Evolutionary conservation across 2,113 vertebrate species (phyloP).

Genomic region (Nerophis ophidion): DNA sequence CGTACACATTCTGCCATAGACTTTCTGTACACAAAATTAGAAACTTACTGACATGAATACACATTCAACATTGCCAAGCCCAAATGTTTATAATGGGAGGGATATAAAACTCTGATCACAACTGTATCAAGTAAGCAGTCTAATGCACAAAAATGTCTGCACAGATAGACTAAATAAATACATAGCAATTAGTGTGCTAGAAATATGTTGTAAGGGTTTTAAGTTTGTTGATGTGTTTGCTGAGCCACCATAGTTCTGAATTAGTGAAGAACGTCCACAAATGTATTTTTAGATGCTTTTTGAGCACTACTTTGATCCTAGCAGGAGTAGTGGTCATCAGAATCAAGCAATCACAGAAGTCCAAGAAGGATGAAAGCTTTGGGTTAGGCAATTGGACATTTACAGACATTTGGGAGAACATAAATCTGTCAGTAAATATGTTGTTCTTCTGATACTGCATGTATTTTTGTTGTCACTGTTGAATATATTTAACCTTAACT

Average conservation of each 20-base stretch:
- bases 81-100: too few species aligned
- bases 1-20: too few species aligned
- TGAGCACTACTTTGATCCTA: not conserved
- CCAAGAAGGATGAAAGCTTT: not conserved
- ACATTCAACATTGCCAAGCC: too few species aligned
- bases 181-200: not conserved
- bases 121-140: too few species aligned
- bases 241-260: not conserved
- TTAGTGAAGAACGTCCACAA: not conserved
- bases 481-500: not conserved
- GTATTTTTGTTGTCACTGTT: not conserved
- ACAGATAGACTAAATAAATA: not conserved
- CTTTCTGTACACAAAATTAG: too few species aligned
- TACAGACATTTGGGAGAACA: not conserved
- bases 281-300: not conserved
- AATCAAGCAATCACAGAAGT: not conserved
- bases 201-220: not conserved
- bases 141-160: too few species aligned
- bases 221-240: not conserved
- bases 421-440: not conserved
- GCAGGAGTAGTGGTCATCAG: not conserved
- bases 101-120: too few species aligned
- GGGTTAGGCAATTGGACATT: constrained; percentile 1
- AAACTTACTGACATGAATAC: too few species aligned
- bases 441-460: not conserved